These are phyloP conservation scores for Macrobrachium nipponense DNA, from an alignment of 1,140 invertebrate species.

Conservation along the genomic window DNA sequence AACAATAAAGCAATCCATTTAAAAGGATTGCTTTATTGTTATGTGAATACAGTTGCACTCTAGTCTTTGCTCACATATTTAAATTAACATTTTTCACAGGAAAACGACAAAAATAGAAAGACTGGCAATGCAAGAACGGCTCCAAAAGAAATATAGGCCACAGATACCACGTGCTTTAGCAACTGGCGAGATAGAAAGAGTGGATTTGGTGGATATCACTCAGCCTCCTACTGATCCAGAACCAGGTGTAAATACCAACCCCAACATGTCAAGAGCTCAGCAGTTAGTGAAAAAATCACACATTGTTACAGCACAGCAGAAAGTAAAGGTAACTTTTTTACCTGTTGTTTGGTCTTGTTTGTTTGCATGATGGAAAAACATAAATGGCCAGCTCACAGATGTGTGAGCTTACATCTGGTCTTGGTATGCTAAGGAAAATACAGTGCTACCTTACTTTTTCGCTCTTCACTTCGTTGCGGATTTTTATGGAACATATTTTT, in stretches of 20 bases:
- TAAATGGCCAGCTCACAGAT: too few relatives aligned
- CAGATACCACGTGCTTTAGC: constrained; percentile 44
- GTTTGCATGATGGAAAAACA: too few relatives aligned
- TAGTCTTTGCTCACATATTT: not conserved
- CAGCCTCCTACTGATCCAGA: constrained; percentile 29
- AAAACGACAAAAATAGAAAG: not conserved
- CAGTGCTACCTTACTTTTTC: too few relatives aligned
- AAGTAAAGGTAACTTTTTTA: constrained; percentile 50
- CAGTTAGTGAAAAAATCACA: constrained; percentile 60
- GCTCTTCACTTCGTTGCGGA: too few relatives aligned
- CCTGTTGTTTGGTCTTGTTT: not conserved
- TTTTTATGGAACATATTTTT: too few relatives aligned
- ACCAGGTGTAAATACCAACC: not conserved
- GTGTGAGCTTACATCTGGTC: too few relatives aligned
- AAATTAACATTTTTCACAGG: constrained; percentile 1
- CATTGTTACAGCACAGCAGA: constrained; percentile 62
- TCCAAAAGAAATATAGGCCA: constrained; percentile 55
- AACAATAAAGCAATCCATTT: too few relatives aligned
- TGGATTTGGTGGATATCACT: constrained; percentile 52
- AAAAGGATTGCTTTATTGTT: too few relatives aligned
- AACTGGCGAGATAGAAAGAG: constrained; percentile 26
- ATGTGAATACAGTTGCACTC: too few relatives aligned
- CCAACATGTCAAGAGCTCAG: constrained; percentile 52
- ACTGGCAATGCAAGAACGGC: constrained; percentile 45
- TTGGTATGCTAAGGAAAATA: too few relatives aligned